Evolutionary conservation across 2,113 vertebrate genomes (phyloP), one percentile per base, ranked within the genome.

Genomic region (Protobothrops mucrosquamatus): DNA sequence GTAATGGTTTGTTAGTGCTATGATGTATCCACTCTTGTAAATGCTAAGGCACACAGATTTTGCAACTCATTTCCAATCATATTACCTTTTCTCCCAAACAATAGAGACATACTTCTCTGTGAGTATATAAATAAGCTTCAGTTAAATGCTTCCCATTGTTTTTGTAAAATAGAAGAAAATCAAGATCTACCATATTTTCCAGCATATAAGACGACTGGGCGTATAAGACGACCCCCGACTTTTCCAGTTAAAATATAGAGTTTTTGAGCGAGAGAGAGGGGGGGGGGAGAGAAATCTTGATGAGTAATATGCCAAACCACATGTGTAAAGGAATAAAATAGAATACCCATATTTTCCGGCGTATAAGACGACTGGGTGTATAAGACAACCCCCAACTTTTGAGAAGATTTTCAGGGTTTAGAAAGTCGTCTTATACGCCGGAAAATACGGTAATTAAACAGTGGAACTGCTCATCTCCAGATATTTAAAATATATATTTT

Each of bases 401-500:
- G 39, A 39, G 39, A 39, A 39, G 39, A 39, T 39, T 39, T 39
- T 39, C 39, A 39, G 39, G 39, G 39, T 39, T 39, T 39, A 39
- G 39, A 39, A 39, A 39, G 39, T 39, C 39, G 1, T 39, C 39
- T 39, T 39, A 39, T 39, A 39, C 1, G 39, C 39, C 39, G 39
- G 39, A 39, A 39, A 39, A 39, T 39, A 39, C 39, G 39, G 39
- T 39, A 97, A 97, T 96, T 96, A 97, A 97, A 96, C 91, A 92
- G 88, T 94, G 64, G 93, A 96, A 74, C 14, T 93, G 91, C 95
- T 94, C 95, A 91, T 92, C 93, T 96, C 94, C 95, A 96, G 90
- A 88, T 94, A 94, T 95, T 64, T 94, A 93, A 95, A 92, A 97
- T 96, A 94, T 95, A 93, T 92, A 81, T 93, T 96, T 97, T 97